Evolutionary conservation across 2,113 vertebrate genomes (phyloP), one percentile per base, ranked within the genome.

Genomic region (Mobula hypostoma): DNA sequence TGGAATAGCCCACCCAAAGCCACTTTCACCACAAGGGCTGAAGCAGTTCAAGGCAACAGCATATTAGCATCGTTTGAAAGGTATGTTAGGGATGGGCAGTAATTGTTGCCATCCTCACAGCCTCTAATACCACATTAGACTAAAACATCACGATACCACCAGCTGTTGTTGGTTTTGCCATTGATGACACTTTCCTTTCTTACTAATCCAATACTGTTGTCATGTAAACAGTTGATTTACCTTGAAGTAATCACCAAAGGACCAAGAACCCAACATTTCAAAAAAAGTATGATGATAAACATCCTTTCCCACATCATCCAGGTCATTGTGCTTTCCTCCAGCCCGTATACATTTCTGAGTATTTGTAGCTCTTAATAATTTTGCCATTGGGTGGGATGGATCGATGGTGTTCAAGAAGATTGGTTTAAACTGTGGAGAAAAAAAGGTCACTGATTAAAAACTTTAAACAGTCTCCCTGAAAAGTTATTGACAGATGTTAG

Each of bases 221-320:
- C 63, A 83, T 29, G 58, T 61, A 63, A 88, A 29, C 15, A 56
- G 15, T 76, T 1, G 19, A 15, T 94, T 95, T 97, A 99, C 99
- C 98, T 99, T 99, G 94, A 99, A 99, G 95, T 99, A 99, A 96
- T 99, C 98, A 24, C 99, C 99, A 93, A 99, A 99, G 94, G 99
- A 99, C 99, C 99, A 99, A 94, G 99, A 99, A 0, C 99, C 99
- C 96, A 99, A 94, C 99, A 99, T 99, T 97, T 99, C 99, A 0
- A 99, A 99, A 97, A 99, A 99, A 83, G 99, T 99, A 96, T 99
- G 99, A 94, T 99, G 99, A 95, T 99, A 99, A 94, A 99, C 98
- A 32, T 99, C 99, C 94, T 99, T 99, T n/a, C 99, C 99, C 29
- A 99, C 98, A 0, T 99, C 99, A 0, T 99, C 99, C 95, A 99